These are phyloP conservation scores for Trichogramma pretiosum DNA, from an alignment of 1,140 invertebrate genomes.

Conservation along the genomic window DNA sequence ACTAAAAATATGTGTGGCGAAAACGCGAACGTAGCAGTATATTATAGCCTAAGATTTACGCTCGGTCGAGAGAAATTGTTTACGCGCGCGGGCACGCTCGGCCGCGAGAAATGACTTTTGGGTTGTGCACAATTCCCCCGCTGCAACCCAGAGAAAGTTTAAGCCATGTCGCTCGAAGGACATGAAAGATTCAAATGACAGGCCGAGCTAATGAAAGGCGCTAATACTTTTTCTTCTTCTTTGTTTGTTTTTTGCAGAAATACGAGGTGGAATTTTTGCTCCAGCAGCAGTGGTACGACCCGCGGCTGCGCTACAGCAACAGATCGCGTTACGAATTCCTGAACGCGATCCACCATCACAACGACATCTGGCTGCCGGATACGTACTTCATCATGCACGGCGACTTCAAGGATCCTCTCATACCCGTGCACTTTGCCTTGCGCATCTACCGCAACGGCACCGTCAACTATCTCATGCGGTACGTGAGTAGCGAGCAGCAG, in stretches of 20 bases:
- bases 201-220: too few species aligned
- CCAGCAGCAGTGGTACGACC: slow-evolving; percentile 86
- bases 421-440: slow-evolving; percentile 82
- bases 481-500: slow-evolving; percentile 17
- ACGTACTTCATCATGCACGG: slow-evolving; percentile 94
- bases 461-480: slow-evolving; percentile 86
- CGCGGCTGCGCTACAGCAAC: slow-evolving; percentile 74
- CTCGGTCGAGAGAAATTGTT: too few species aligned
- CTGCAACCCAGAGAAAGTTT: too few species aligned
- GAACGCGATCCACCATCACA: slow-evolving; percentile 83
- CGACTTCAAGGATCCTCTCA: slow-evolving; percentile 84
- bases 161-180: too few species aligned
- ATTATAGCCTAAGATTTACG: too few species aligned
- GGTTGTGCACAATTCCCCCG: too few species aligned
- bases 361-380: slow-evolving; percentile 84
- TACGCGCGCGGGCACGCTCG: neutral
- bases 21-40: too few species aligned
- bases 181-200: too few species aligned
- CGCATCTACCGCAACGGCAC: slow-evolving; percentile 85
- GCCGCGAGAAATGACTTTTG: neutral
- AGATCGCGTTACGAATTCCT: slow-evolving; percentile 75
- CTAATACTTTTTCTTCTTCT: neutral
- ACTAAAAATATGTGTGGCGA: too few species aligned
- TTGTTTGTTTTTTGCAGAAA: too few species aligned
- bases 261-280: slow-evolving; percentile 89